Percentiles rank a stretch among this genome's conserved stretches.
Evolutionary conservation across 2,888 invertebrate species (phyloP).

Genomic region (Nipponacmea schrenckii): DNA sequence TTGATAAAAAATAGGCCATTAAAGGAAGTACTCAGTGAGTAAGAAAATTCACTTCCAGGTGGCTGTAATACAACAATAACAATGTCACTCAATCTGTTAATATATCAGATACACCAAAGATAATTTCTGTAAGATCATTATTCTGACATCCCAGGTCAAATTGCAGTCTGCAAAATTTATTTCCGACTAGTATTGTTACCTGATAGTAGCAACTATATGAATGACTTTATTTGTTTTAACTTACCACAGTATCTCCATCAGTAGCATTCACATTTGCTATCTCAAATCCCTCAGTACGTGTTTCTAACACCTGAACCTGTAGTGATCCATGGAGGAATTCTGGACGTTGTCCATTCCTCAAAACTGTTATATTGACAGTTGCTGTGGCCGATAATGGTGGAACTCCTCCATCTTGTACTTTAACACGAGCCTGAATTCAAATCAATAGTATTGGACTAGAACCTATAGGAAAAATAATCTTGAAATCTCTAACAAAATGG

Average conservation of each 20-base stretch:
- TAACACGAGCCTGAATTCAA: constrained; percentile 41
- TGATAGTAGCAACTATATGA: too few species aligned
- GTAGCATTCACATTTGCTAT: constrained; percentile 45
- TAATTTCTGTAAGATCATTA: too few species aligned
- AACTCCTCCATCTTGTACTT: constrained; percentile 56
- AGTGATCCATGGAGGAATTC: constrained; percentile 73
- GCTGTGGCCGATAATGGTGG: constrained; percentile 49
- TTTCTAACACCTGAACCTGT: constrained; percentile 50
- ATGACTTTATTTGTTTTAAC: neutral
- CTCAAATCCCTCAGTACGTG: constrained; percentile 42
- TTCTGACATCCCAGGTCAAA: too few species aligned
- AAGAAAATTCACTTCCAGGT: constrained; percentile 40
- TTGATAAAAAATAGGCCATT: constrained; percentile 52
- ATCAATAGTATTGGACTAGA: neutral
- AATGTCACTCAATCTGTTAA: too few species aligned
- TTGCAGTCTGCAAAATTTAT: too few species aligned
- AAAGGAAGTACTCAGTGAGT: constrained; percentile 31
- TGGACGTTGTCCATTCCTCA: constrained; percentile 45
- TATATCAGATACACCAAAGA: too few species aligned
- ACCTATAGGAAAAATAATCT: too few species aligned
- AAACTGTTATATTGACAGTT: constrained; percentile 42
- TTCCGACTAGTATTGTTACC: too few species aligned
- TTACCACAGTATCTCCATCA: constrained; percentile 42
- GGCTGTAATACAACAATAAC: constrained; percentile 35
- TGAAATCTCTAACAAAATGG: too few species aligned